phyloP scores from a whole-genome alignment of 2,113 vertebrate species.

The Tetraodon nigroviridis region DNA sequence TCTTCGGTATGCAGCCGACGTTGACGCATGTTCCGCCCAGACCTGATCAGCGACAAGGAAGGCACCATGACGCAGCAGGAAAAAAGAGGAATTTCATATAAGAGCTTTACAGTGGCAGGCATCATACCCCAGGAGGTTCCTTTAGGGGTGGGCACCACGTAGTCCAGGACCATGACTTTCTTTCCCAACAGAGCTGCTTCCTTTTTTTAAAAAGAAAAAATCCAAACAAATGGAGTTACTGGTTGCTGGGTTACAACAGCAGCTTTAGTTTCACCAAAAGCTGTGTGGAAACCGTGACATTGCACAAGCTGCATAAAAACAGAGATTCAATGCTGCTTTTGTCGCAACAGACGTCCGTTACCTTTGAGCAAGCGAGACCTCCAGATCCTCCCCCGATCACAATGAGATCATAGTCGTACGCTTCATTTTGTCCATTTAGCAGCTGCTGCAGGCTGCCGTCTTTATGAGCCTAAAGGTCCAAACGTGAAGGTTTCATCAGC shows the following conservation, averaged over 20 bases:
- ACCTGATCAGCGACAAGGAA: slow-evolving; percentile 65
- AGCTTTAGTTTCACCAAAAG: slow-evolving; percentile 5
- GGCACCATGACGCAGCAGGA: neutral
- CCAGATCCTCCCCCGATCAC: slow-evolving; percentile 94
- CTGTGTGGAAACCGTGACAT: neutral
- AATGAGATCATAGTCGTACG: slow-evolving; percentile 90
- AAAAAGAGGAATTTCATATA: neutral
- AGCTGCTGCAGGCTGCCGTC: slow-evolving; percentile 85
- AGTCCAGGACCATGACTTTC: slow-evolving; percentile 94
- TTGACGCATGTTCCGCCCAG: slow-evolving; percentile 96
- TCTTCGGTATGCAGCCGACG: slow-evolving; percentile 96
- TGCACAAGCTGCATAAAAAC: neutral
- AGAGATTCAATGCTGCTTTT: neutral
- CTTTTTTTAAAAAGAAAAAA: slow-evolving; percentile 56
- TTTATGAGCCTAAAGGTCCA: slow-evolving; percentile 77
- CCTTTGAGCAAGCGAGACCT: slow-evolving; percentile 95
- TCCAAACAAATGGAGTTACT: neutral
- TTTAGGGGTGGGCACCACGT: slow-evolving; percentile 87
- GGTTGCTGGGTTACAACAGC: neutral
- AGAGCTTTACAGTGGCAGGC: neutral
- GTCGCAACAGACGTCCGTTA: slow-evolving; percentile 38
- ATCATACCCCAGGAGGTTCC: slow-evolving; percentile 89
- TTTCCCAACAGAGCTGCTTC: slow-evolving; percentile 88
- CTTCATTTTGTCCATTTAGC: slow-evolving; percentile 63
- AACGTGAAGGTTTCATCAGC: neutral